Evolutionary conservation across 2,888 invertebrate genomes (phyloP).

Genomic region (Mythimna vitellina): DNA sequence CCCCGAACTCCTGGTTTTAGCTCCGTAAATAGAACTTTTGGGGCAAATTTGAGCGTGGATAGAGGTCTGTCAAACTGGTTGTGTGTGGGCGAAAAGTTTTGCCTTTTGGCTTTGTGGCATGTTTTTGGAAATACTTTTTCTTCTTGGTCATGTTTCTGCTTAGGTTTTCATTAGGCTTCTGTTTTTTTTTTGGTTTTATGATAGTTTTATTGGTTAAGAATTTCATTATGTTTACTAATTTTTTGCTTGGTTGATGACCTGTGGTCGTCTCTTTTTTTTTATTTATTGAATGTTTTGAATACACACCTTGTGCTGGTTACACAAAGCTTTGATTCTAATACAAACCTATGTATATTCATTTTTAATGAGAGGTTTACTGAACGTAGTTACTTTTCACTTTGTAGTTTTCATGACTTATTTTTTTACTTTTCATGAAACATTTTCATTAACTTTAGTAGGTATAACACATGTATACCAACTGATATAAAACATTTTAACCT

Average conservation of each 20-base stretch:
- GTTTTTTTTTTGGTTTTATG: slow-evolving; percentile 5
- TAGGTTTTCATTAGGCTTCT: slow-evolving; percentile 13
- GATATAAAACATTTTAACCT: too few species aligned
- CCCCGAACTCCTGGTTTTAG: slow-evolving; percentile 19
- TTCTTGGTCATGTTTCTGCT: slow-evolving; percentile 8
- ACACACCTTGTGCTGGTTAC: not conserved
- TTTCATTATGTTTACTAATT: not conserved
- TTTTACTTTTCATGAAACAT: not conserved
- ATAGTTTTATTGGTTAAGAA: not conserved
- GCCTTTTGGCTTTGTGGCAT: slow-evolving; percentile 27
- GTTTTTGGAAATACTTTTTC: slow-evolving; percentile 36
- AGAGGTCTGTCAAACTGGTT: slow-evolving; percentile 27
- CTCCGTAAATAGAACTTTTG: not conserved
- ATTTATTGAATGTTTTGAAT: too few species aligned
- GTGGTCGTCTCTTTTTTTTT: not conserved
- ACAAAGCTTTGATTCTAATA: not conserved
- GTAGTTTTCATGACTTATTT: slow-evolving; percentile 1
- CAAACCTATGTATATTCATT: not conserved
- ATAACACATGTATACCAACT: not conserved
- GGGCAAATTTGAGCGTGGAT: not conserved
- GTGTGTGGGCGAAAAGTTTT: slow-evolving; percentile 30
- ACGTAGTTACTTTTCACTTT: not conserved
- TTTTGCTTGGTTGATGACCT: not conserved
- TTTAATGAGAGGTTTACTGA: not conserved
- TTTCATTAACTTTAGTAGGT: too few species aligned